phyloP scores from a whole-genome alignment of 2,113 vertebrate species.

The Coracopsis vasa region DNA sequence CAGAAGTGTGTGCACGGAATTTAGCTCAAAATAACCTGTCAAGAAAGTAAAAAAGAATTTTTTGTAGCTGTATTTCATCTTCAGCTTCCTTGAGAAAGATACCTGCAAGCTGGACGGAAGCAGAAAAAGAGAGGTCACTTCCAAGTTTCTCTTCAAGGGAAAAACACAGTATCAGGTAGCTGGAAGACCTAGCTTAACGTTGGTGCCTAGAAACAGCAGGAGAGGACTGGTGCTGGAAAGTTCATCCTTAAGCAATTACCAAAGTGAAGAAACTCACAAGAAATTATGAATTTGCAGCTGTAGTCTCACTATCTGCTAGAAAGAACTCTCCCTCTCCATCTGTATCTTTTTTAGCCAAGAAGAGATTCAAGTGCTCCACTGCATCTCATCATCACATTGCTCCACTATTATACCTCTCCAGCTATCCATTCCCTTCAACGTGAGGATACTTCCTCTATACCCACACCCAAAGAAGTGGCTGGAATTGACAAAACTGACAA shows the following conservation, averaged over 20 bases:
- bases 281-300: neutral
- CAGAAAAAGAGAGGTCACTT: neutral
- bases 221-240: neutral
- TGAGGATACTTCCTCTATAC: neutral
- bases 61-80: neutral
- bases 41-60: neutral
- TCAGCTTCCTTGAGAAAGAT: neutral
- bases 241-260: neutral
- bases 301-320: neutral
- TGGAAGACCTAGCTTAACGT: neutral
- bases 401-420: neutral
- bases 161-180: neutral
- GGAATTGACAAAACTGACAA: neutral
- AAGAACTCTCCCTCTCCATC: neutral
- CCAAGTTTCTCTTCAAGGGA: neutral
- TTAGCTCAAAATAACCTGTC: neutral
- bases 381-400: neutral
- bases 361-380: neutral
- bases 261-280: neutral
- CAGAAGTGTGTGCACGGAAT: neutral
- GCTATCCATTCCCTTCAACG: neutral
- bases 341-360: neutral
- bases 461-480: neutral
- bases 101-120: neutral
- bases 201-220: neutral